Base-by-base conservation (phyloP, 2,797 vertebrate species). In the Spinibarbus caldwelli region DNA sequence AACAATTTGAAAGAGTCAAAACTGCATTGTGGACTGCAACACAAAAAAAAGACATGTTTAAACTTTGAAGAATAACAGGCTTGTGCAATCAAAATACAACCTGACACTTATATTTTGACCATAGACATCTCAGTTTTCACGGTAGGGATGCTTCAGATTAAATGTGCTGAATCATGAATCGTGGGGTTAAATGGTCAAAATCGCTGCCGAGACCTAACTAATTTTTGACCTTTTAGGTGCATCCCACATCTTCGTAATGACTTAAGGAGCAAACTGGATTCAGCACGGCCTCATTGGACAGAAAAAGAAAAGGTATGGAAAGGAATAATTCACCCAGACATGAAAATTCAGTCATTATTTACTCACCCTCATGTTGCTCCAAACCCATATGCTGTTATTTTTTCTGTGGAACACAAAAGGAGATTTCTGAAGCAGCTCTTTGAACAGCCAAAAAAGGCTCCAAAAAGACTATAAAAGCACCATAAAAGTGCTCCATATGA, bases 161-260 rank as follows among this genome's bases (percentile, higher is more conserved):
- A 54, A 67, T 85, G 80, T 85, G 62, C 82, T 47, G 34, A 45
- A 29, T 84, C 87, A 82, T 59, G 34, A 83, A 82, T 4, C 78
- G 49, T 67, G 26, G 64, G 72, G 66, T 85, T 84, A 87, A 90
- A 87, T 34, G 49, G 76, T 78, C 68, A 15, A 43, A 76, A 57
- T 71, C 45, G 43, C 49, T n/a, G 68, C 38, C 72, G n/a, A 78
- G 66, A 36, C 54, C 41, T 64, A 84, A 86, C 86, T 67, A 23
- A 71, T 88, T 64, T 76, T 80, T 77, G 45, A 73, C 52, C 72
- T 88, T 87, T 72, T n/a, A n/a, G n/a, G n/a, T n/a, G n/a, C n/a
- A n/a, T n/a, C n/a, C n/a, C n/a, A n/a, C n/a, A n/a, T 31, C 14
- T 8, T 84, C 86, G 85, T 88, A 83, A 89, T 83, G 73, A 87